These are phyloP conservation scores for Gallinago stenura DNA, from an alignment of 2,797 vertebrate species.

Conservation along the genomic window DNA sequence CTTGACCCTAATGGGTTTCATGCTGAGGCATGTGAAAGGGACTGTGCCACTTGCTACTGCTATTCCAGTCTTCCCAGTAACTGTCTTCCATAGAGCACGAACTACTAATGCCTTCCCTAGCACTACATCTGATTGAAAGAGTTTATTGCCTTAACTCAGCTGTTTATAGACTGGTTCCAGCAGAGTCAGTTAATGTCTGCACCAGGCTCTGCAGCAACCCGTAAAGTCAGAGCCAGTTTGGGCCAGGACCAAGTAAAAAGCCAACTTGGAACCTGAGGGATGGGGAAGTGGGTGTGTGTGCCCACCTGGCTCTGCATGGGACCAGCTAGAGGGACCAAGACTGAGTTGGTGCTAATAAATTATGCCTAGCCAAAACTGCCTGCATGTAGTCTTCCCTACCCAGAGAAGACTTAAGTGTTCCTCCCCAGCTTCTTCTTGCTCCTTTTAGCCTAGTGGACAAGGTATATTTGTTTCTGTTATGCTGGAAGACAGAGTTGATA, in stretches of 20 bases:
- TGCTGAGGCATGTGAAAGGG: not conserved
- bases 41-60: not conserved
- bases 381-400: not conserved
- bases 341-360: not conserved
- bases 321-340: not conserved
- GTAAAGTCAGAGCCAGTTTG: not conserved
- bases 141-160: not conserved
- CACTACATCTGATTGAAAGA: not conserved
- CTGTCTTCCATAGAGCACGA: not conserved
- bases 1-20: not conserved
- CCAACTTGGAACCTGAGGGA: not conserved
- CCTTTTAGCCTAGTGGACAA: not conserved
- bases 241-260: not conserved
- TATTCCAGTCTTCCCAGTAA: not conserved
- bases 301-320: rapidly evolving
- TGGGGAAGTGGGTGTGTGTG: not conserved
- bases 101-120: not conserved
- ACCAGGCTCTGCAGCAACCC: rapidly evolving
- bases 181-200: not conserved
- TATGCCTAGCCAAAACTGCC: not conserved
- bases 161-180: not conserved
- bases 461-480: not conserved
- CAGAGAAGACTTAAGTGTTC: not conserved
- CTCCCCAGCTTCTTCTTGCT: not conserved
- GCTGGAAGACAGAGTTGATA: not conserved